Evolutionary conservation across 1,140 invertebrate genomes (phyloP).

Genomic region (Apis mellifera): Amel_HAv3.1 CM009933.2:9161001-9161500

Average conservation of each 20-base stretch:
- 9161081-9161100: no score
- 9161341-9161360: neutral
- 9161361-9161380: neutral
- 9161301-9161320: slow-evolving; percentile 40
- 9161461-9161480: neutral
- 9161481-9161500: neutral
- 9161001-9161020: slow-evolving; percentile 16
- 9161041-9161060: slow-evolving; percentile 1
- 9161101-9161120: neutral
- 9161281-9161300: slow-evolving; percentile 21
- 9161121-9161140: neutral
- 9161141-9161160: neutral
- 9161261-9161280: slow-evolving; percentile 46
- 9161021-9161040: neutral
- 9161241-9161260: neutral
- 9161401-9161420: neutral
- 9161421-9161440: neutral
- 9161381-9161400: neutral
- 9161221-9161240: neutral
- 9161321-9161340: slow-evolving; percentile 36
- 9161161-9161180: neutral
- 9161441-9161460: neutral
- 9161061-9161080: neutral
- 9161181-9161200: neutral
- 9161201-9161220: slow-evolving; percentile 44